These are phyloP conservation scores for Trogon surrucura DNA, from an alignment of 2,113 vertebrate genomes.

Conservation along the genomic window DNA sequence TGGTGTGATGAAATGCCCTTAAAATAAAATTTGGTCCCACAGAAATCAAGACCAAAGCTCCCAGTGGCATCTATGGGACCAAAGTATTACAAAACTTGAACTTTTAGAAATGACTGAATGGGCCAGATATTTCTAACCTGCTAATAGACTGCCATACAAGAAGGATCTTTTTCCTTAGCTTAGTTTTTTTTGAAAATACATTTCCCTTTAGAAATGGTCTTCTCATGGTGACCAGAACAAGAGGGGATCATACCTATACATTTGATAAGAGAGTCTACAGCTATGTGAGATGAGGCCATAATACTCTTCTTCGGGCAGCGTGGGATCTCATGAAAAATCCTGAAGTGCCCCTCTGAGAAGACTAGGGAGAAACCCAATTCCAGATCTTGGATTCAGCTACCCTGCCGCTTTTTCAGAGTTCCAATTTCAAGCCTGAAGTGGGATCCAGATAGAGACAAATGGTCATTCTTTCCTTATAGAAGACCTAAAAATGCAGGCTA, in stretches of 20 bases:
- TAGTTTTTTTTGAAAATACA: neutral
- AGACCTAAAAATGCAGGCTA: neutral
- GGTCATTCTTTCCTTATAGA: neutral
- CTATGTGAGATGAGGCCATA: neutral
- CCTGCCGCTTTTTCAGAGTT: neutral
- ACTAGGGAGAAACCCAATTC: neutral
- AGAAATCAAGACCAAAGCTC: neutral
- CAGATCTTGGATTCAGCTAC: neutral
- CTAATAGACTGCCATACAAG: neutral
- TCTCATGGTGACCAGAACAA: neutral
- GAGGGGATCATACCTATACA: neutral
- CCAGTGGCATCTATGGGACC: neutral
- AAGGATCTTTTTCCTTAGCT: neutral
- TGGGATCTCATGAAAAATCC: neutral
- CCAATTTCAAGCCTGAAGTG: neutral
- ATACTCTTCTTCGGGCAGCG: neutral
- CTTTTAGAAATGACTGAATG: neutral
- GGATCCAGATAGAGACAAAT: neutral
- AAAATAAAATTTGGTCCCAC: neutral
- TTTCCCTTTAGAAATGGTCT: neutral
- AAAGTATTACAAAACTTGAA: neutral
- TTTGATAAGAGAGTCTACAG: neutral
- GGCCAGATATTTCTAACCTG: neutral
- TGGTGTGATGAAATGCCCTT: neutral
- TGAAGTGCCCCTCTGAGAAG: neutral